Evolutionary conservation across 2,113 vertebrate species (phyloP).

Genomic region (Paratilapia polleni): DNA sequence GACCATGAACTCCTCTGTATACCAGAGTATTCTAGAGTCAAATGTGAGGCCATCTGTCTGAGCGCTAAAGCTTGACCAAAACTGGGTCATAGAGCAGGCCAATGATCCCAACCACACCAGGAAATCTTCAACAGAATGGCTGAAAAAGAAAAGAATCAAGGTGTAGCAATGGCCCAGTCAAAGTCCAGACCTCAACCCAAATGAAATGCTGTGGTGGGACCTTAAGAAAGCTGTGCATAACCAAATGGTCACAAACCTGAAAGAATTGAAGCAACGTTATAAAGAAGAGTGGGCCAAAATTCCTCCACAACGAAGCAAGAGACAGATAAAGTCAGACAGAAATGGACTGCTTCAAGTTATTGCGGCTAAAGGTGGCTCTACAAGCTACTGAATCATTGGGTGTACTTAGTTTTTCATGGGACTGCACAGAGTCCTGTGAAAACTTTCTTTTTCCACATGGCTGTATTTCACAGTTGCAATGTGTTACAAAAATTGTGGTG

Average conservation of each 20-base stretch:
- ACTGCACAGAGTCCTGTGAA: no score
- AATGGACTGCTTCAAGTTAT: not conserved
- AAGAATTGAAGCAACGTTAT: not conserved
- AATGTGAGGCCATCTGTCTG: no score
- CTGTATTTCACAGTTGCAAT: no score
- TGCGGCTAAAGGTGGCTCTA: not conserved
- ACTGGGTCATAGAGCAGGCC: not conserved
- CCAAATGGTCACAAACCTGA: not conserved
- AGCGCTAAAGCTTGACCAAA: no score
- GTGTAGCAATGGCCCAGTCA: not conserved
- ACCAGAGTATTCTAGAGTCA: not conserved
- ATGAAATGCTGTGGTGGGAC: not conserved
- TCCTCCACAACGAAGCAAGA: not conserved
- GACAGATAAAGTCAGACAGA: not conserved
- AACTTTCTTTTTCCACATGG: no score
- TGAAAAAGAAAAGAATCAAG: not conserved
- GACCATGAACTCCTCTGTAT: not conserved
- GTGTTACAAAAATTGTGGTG: no score
- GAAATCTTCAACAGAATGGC: not conserved
- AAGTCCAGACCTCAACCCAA: not conserved
- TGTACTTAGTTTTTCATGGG: no score
- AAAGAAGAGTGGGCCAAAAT: not conserved
- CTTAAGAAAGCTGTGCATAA: not conserved
- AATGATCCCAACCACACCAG: not conserved
- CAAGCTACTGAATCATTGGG: no score